Conservation (phyloP, 2,888 invertebrate genomes). For the Mamestra brassicae region DNA sequence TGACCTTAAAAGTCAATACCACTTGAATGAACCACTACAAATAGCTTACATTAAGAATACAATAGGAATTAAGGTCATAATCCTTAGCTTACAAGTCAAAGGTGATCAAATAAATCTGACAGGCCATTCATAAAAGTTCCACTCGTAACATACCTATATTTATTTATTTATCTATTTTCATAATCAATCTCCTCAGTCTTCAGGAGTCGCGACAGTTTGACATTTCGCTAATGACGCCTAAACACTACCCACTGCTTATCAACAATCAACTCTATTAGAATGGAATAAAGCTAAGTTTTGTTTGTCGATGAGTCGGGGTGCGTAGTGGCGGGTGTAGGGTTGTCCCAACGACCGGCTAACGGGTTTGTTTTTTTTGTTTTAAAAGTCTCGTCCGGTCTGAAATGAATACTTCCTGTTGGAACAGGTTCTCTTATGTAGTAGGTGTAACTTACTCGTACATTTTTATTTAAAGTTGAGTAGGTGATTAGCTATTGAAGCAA, state of each 20-base stretch:
- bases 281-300: constrained; percentile 53
- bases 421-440: not conserved
- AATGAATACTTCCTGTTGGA: constrained; percentile 18
- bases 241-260: constrained; percentile 43
- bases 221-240: constrained; percentile 74
- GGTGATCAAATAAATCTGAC: constrained; percentile 33
- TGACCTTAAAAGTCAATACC: constrained; percentile 9
- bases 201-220: constrained; percentile 73
- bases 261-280: constrained; percentile 44
- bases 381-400: constrained; percentile 21
- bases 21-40: not conserved
- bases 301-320: constrained; percentile 16
- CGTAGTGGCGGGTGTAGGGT: constrained; percentile 34
- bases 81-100: constrained; percentile 5
- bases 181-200: constrained; percentile 73
- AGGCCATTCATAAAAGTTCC: constrained; percentile 39
- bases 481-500: not conserved
- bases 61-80: not conserved
- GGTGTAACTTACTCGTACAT: not conserved
- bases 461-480: not conserved
- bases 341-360: constrained; percentile 32
- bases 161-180: constrained; percentile 58
- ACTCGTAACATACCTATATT: constrained; percentile 41
- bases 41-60: not conserved
- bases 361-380: constrained; percentile 33